A percentile compares a stretch with the other conserved stretches of the same genome.
These are phyloP conservation scores for Formicarius rufipectus DNA, from an alignment of 2,113 vertebrate genomes.

Conservation along the genomic window DNA sequence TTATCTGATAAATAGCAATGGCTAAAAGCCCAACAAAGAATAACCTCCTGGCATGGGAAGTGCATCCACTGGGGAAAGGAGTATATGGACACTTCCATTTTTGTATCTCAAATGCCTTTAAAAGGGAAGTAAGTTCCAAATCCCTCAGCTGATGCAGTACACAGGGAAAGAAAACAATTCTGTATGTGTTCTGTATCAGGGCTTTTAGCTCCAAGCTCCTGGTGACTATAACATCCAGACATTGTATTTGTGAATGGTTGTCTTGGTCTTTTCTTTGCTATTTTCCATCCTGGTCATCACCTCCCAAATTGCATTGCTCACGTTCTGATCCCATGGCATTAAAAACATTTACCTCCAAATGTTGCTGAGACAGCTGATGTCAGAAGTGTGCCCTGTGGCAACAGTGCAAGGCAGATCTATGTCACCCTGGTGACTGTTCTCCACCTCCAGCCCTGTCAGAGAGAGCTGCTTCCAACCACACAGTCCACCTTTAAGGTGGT, in stretches of 20 bases:
- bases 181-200: neutral
- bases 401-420: neutral
- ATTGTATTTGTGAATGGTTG: neutral
- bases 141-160: neutral
- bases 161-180: neutral
- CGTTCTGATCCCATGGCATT: neutral
- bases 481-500: neutral
- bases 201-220: neutral
- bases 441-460: neutral
- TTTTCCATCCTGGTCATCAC: neutral
- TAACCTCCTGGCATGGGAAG: neutral
- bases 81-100: rapidly evolving
- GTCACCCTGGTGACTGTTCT: neutral
- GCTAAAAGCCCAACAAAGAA: neutral
- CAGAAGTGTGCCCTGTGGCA: neutral
- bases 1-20: neutral
- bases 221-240: neutral
- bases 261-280: neutral
- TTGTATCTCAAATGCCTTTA: neutral
- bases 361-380: neutral
- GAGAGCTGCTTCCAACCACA: neutral
- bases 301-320: neutral
- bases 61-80: neutral
- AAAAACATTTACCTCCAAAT: neutral
- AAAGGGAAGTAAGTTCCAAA: neutral